These are phyloP conservation scores for Phyllotreta striolata DNA, from an alignment of 2,888 invertebrate genomes.

Conservation along the genomic window DNA sequence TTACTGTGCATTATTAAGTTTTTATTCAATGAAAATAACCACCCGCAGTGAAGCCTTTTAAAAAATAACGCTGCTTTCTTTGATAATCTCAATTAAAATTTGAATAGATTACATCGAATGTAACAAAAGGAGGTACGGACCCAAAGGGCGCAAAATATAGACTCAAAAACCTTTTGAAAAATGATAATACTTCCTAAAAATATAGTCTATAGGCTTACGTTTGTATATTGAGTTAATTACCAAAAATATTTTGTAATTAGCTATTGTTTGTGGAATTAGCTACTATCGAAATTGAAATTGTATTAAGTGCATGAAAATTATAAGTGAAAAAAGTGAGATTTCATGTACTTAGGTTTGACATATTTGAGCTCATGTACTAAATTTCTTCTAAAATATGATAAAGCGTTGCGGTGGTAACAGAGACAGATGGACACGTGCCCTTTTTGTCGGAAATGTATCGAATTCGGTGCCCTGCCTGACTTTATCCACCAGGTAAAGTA, in stretches of 20 bases:
- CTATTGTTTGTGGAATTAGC: no score
- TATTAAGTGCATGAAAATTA: no score
- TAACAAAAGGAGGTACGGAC: slow-evolving; percentile 25
- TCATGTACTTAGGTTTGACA: slow-evolving; percentile 35
- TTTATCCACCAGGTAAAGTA: slow-evolving; percentile 27
- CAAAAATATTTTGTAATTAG: not conserved
- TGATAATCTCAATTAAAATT: slow-evolving; percentile 33
- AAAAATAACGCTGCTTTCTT: slow-evolving; percentile 22
- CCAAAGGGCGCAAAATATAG: slow-evolving; percentile 26
- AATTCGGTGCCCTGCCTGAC: slow-evolving; percentile 26
- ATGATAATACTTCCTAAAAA: slow-evolving; percentile 16
- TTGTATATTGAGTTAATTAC: not conserved
- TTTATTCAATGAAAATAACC: slow-evolving; percentile 15
- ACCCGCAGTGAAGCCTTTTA: slow-evolving; percentile 18
- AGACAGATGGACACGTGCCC: slow-evolving; percentile 34
- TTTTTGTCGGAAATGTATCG: slow-evolving; percentile 30
- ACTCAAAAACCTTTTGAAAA: slow-evolving; percentile 27
- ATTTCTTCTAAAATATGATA: slow-evolving; percentile 1
- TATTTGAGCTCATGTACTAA: no score
- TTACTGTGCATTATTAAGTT: slow-evolving; percentile 11
- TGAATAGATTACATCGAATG: slow-evolving; percentile 33
- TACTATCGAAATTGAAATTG: no score
- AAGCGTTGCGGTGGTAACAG: slow-evolving; percentile 5
- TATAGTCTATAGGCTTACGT: not conserved
- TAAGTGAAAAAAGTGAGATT: slow-evolving; percentile 7